Conservation (phyloP, 1,140 invertebrate species). For the Ostrea denselamellosa region DNA sequence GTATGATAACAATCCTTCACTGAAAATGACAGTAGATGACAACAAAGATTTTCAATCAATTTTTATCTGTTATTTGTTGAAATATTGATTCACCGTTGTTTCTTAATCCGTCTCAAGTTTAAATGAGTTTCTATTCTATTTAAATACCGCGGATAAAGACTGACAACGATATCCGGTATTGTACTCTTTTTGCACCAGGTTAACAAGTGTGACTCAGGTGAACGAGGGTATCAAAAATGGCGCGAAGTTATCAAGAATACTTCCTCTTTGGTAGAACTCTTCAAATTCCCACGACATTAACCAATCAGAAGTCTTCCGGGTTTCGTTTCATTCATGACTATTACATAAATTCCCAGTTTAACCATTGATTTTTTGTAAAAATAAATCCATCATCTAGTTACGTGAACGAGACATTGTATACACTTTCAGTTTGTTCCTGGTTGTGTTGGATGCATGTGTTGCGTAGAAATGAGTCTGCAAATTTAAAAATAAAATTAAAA, state of each 20-base stretch:
- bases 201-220: neutral
- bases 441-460: neutral
- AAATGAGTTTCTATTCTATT: neutral
- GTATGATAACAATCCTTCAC: no score
- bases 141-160: neutral
- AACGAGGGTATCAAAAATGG: neutral
- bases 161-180: neutral
- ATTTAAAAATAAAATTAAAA: neutral
- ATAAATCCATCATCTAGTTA: neutral
- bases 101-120: neutral
- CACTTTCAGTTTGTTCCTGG: neutral
- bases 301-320: slow-evolving; percentile 31
- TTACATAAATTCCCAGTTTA: neutral
- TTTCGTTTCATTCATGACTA: neutral
- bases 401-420: neutral
- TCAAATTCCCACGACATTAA: slow-evolving; percentile 31
- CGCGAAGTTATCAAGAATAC: neutral
- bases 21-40: no score
- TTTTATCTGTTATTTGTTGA: no score
- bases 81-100: no score
- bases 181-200: neutral
- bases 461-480: neutral
- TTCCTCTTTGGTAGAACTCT: slow-evolving; percentile 13
- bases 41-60: no score
- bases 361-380: neutral